Percentiles rank a stretch among this genome's conserved stretches.
These are phyloP conservation scores for Cydia amplana DNA, from an alignment of 1,140 invertebrate species.

Conservation along the genomic window DNA sequence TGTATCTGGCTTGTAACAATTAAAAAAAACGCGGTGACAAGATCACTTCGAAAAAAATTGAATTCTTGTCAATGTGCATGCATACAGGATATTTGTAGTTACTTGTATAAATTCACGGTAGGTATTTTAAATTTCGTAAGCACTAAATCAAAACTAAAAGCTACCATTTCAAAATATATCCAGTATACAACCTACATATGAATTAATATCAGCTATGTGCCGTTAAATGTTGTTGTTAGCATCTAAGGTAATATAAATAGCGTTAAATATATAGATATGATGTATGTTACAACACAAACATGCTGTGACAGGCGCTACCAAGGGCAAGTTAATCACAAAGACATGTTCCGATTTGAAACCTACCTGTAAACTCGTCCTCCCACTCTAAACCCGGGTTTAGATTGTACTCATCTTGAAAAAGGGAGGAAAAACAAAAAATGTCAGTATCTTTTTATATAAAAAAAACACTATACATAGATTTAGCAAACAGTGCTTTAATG, in stretches of 20 bases:
- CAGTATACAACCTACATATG: slow-evolving; percentile 37
- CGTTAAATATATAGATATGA: slow-evolving; percentile 67
- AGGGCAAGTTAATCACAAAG: slow-evolving; percentile 71
- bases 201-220: slow-evolving; percentile 48
- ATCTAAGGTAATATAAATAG: slow-evolving; percentile 69
- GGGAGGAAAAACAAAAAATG: slow-evolving; percentile 86
- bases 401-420: slow-evolving; percentile 98
- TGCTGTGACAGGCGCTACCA: slow-evolving; percentile 76
- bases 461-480: slow-evolving; percentile 67
- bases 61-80: slow-evolving; percentile 41
- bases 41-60: slow-evolving; percentile 36
- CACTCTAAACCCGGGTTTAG: slow-evolving; percentile 99
- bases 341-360: slow-evolving; percentile 83
- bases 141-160: slow-evolving; percentile 32
- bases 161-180: slow-evolving; percentile 35
- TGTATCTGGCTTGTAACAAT: slow-evolving; percentile 2
- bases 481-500: slow-evolving; percentile 68
- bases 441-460: slow-evolving; percentile 79
- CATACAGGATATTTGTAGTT: slow-evolving; percentile 37
- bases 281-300: slow-evolving; percentile 66
- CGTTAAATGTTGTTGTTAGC: slow-evolving; percentile 70
- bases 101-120: background rate
- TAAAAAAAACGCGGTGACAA: slow-evolving; percentile 37
- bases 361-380: slow-evolving; percentile 99
- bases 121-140: slow-evolving; percentile 15